Evolutionary conservation across 2,888 invertebrate species (phyloP).

Genomic region (Hemistola chrysoprasaria): DNA sequence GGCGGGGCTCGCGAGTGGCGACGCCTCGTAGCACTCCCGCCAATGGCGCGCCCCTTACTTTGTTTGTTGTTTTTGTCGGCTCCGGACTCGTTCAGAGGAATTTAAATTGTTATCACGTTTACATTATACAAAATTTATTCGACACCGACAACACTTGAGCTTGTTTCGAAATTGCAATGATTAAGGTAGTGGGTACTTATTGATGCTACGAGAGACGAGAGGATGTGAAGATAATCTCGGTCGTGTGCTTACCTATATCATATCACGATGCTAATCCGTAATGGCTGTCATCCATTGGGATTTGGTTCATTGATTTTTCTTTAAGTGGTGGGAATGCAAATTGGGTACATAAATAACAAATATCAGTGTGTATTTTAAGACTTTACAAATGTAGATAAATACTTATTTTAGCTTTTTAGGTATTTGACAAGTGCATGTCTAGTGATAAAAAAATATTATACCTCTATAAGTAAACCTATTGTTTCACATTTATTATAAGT

Average conservation of each 20-base stretch:
- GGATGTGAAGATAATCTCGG: conserved; percentile 41
- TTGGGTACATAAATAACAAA: no score
- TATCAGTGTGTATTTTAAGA: no score
- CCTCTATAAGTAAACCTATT: no score
- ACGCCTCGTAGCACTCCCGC: conserved; percentile 51
- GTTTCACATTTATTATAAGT: no score
- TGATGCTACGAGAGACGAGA: conserved; percentile 58
- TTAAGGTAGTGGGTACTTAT: conserved; percentile 73
- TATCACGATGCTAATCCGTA: conserved; percentile 31
- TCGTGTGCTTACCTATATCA: conserved; percentile 30
- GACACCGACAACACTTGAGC: conserved; percentile 80
- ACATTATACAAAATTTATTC: conserved; percentile 82
- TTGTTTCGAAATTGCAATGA: conserved; percentile 82
- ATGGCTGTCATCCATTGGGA: conserved; percentile 34
- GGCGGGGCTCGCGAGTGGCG: conserved; percentile 55
- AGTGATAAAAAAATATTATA: no score
- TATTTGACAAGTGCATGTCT: no score
- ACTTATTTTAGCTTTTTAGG: no score
- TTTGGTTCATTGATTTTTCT: conserved; percentile 26
- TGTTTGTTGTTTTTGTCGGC: conserved; percentile 82
- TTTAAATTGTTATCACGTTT: conserved; percentile 83
- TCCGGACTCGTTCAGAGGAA: conserved; percentile 79
- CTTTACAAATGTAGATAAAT: no score
- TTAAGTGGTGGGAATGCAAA: conserved; percentile 11
- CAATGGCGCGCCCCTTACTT: conserved; percentile 61